Evolutionary conservation across 2,113 vertebrate genomes (phyloP).

Genomic region (Struthio camelus): DNA sequence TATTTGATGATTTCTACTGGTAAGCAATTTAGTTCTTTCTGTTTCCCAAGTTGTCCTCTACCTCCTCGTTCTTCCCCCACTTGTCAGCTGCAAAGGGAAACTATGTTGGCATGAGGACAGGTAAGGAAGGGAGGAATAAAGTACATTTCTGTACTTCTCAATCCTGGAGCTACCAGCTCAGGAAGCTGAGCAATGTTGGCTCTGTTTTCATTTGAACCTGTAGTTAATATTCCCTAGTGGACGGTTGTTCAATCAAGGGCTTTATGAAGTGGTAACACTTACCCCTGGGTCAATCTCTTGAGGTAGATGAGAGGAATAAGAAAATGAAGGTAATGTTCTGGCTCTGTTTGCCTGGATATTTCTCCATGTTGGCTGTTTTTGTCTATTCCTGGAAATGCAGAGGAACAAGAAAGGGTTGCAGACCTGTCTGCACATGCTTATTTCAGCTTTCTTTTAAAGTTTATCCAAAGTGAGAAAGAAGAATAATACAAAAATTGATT

Average conservation of each 20-base stretch:
- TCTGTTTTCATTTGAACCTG: neutral
- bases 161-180: neutral
- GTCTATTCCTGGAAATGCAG: neutral
- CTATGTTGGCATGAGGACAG: neutral
- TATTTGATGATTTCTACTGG: neutral
- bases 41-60: neutral
- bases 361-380: neutral
- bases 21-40: neutral
- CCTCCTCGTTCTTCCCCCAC: neutral
- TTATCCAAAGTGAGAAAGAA: conserved; percentile 9
- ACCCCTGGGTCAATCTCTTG: fast-evolving
- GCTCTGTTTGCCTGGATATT: neutral
- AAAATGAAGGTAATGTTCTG: neutral
- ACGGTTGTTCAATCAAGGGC: neutral
- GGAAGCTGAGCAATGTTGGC: neutral
- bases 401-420: neutral
- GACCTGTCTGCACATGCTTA: neutral
- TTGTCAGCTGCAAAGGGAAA: neutral
- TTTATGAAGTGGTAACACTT: neutral
- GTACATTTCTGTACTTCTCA: neutral
- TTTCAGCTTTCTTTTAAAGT: conserved; percentile 19
- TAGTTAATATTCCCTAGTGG: neutral
- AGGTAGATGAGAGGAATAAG: neutral
- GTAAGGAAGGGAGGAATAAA: neutral
- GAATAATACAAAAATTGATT: conserved; percentile 23